phyloP scores from a whole-genome alignment of 2,888 invertebrate genomes.

The Tiliacea citrago region DNA sequence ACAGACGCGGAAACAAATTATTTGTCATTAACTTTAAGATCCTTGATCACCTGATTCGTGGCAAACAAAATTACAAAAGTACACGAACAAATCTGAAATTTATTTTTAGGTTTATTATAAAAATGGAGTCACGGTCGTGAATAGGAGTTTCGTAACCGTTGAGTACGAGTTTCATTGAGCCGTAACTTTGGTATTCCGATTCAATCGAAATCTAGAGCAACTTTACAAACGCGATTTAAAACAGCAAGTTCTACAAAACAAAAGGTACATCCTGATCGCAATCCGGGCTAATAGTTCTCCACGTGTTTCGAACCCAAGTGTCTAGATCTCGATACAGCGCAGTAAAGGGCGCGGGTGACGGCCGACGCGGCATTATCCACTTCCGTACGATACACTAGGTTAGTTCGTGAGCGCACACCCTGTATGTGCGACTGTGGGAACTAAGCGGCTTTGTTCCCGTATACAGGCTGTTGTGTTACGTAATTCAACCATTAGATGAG shows the following conservation, averaged over 20 bases:
- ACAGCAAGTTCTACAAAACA: conserved; percentile 31
- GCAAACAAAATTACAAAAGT: conserved; percentile 47
- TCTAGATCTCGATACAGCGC: conserved; percentile 80
- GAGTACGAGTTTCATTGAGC: conserved; percentile 11
- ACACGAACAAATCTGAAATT: conserved; percentile 33
- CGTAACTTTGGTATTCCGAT: not conserved
- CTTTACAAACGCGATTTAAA: conserved; percentile 17
- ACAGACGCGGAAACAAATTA: conserved; percentile 73
- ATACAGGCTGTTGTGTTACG: conserved; percentile 75
- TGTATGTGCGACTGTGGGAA: conserved; percentile 89
- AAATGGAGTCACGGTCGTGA: conserved; percentile 45
- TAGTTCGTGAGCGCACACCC: conserved; percentile 88
- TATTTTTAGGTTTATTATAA: conserved; percentile 26
- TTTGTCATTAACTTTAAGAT: conserved; percentile 65
- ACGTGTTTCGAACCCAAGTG: conserved; percentile 71
- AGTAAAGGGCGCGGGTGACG: conserved; percentile 88
- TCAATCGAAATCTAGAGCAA: conserved; percentile 27
- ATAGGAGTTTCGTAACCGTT: conserved; percentile 27
- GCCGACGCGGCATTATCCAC: conserved; percentile 84
- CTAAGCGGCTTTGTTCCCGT: conserved; percentile 79
- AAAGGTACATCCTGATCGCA: conserved; percentile 61
- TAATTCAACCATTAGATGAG: conserved; percentile 51
- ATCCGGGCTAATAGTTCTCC: conserved; percentile 68
- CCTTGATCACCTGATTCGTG: conserved; percentile 57
- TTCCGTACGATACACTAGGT: conserved; percentile 87